Evolutionary conservation across 2,797 vertebrate species (phyloP), one percentile per base, ranked within the genome.

Genomic region (Amblyraja radiata): DNA sequence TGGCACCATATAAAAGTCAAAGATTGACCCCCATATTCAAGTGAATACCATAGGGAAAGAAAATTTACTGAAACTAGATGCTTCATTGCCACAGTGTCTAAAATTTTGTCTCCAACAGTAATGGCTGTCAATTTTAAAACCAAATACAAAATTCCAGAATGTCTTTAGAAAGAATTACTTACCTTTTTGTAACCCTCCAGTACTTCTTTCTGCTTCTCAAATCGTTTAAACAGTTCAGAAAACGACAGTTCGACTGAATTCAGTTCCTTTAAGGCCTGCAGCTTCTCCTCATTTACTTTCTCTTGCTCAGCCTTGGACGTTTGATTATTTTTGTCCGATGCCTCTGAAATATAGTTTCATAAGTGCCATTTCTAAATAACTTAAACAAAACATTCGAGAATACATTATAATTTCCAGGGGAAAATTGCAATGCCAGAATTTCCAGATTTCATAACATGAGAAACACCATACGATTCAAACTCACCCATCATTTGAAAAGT

Each of bases 161-260:
- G 3, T 78, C 14, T 78, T 78, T 86, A n/a, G 83, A 63, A 63
- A 86, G n/a, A n/a, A 8, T 65, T 0, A 46, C 93, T 5, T 9
- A 98, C 98, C 97, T 97, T 98, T 94, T 95, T 97, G 94, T 98
- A 99, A 65, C 98, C 98, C 25, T 98, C 97, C 0, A 98, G 94
- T 0, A 95, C 96, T 0, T 97, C 97, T 95, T 98, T 99, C 95
- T 98, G 98, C 86, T 99, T 98, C 94, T 99, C 98, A 93, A 98
- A 96, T 36, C 98, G 97, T 94, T 98, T 98, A 94, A 99, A 98
- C 90, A 99, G 96, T 0, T 99, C 97, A 0, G 97, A 97, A 93
- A 98, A 98, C 0, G 98, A 98, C 80, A 97, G 97, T 65, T 99
- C 98, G 96, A 97, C 95, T 18, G 97, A 95, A 46, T 95, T 97